phyloP scores from a whole-genome alignment of 2,113 vertebrate genomes.

The Bungarus multicinctus region DNA sequence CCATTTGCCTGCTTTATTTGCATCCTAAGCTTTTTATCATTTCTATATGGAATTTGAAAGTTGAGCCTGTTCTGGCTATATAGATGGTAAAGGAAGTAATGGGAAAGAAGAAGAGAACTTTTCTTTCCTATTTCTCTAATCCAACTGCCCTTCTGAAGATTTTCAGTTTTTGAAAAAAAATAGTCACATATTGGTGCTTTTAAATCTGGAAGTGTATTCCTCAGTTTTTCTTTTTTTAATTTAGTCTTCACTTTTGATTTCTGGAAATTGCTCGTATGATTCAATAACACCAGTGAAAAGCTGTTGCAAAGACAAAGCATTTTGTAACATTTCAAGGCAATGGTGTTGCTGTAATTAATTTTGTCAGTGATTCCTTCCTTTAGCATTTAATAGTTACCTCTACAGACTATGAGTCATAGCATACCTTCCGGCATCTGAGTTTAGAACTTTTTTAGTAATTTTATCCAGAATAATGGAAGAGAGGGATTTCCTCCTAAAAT shows the following conservation, averaged over 20 bases:
- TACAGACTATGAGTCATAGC: constrained; percentile 57
- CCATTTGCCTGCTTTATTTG: background rate
- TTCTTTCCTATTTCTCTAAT: background rate
- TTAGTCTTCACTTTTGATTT: constrained; percentile 28
- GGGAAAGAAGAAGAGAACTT: background rate
- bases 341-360: constrained; percentile 56
- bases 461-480: background rate
- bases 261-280: constrained; percentile 51
- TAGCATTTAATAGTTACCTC: constrained; percentile 45
- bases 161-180: background rate
- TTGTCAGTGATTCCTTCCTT: constrained; percentile 48
- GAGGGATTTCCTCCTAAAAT: constrained; percentile 35
- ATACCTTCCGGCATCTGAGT: constrained; percentile 47
- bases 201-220: background rate
- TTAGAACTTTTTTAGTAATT: constrained; percentile 19
- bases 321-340: constrained; percentile 52
- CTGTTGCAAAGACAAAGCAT: constrained; percentile 46
- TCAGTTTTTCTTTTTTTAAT: constrained; percentile 29
- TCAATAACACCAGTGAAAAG: constrained; percentile 48
- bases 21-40: background rate
- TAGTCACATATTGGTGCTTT: background rate
- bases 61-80: background rate
- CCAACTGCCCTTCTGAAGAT: background rate
- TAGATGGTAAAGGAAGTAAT: background rate
- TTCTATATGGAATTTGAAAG: background rate